phyloP scores from a whole-genome alignment of 2,113 vertebrate genomes.

The Lasiurus borealis region DNA sequence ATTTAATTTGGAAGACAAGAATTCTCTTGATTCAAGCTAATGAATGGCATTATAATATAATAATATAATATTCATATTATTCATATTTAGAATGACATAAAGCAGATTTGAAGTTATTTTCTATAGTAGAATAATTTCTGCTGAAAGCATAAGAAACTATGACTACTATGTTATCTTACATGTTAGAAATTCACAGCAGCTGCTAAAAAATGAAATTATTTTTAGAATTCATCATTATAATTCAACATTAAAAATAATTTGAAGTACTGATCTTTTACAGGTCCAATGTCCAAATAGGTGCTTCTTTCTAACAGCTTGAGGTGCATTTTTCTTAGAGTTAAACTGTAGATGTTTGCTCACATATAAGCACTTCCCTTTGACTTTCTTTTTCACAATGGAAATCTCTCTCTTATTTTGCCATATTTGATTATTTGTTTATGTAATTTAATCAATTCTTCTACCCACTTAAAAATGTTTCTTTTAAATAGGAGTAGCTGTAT shows the following conservation, averaged over 20 bases:
- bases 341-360: background rate
- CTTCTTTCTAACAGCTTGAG: background rate
- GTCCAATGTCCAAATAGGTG: background rate
- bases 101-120: conserved; percentile 41
- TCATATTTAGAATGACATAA: background rate
- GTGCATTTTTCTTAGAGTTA: conserved; percentile 3
- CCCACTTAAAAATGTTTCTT: background rate
- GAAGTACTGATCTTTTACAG: background rate
- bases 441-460: conserved; percentile 6
- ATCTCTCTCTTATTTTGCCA: background rate
- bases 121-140: conserved; percentile 11
- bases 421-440: background rate
- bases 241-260: background rate
- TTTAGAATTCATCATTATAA: background rate
- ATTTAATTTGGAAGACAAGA: conserved; percentile 19
- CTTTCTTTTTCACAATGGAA: background rate
- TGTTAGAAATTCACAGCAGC: conserved; percentile 38
- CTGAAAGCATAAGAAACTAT: background rate
- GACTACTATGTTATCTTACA: background rate
- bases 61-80: conserved; percentile 33
- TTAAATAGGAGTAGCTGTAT: conserved; percentile 9
- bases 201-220: background rate
- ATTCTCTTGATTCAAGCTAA: conserved; percentile 32
- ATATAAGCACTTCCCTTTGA: background rate
- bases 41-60: background rate